These are phyloP conservation scores for Rousettus madagascariensis DNA, from an alignment of 2,797 vertebrate species.

Conservation along the genomic window DNA sequence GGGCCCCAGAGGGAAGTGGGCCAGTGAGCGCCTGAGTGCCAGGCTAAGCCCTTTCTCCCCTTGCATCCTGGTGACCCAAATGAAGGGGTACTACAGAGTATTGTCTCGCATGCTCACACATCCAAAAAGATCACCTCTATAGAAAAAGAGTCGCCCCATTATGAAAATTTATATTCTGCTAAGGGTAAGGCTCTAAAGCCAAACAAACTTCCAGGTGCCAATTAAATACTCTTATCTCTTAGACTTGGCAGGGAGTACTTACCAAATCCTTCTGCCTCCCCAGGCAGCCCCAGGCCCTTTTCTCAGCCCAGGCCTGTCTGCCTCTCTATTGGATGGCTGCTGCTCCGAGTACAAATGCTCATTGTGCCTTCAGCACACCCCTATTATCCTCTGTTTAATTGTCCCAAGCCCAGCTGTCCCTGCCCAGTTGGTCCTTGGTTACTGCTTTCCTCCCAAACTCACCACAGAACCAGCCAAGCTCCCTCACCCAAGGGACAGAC, in stretches of 20 bases:
- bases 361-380: slow-evolving; percentile 25
- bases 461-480: neutral
- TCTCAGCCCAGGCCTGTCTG: slow-evolving; percentile 63
- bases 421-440: neutral
- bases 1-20: neutral
- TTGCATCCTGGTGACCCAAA: neutral
- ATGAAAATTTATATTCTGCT: slow-evolving; percentile 44
- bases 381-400: slow-evolving; percentile 17
- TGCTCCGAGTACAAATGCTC: slow-evolving; percentile 42
- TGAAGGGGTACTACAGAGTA: neutral
- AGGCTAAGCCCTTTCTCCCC: neutral
- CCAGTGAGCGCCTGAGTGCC: neutral
- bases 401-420: slow-evolving; percentile 39
- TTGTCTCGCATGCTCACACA: neutral
- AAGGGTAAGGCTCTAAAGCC: slow-evolving; percentile 43
- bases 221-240: slow-evolving; percentile 66
- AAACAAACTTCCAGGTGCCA: slow-evolving; percentile 64
- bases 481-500: neutral
- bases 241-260: slow-evolving; percentile 40
- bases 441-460: neutral
- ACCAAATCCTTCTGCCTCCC: slow-evolving; percentile 10
- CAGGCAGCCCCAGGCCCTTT: slow-evolving; percentile 56
- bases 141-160: slow-evolving; percentile 30
- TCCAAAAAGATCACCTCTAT: slow-evolving; percentile 40
- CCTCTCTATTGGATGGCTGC: slow-evolving; percentile 20